A percentile compares a stretch with the other conserved stretches of the same genome.
These are phyloP conservation scores for Dasypus novemcinctus DNA, from an alignment of 2,113 vertebrate species.

Conservation along the genomic window DNA sequence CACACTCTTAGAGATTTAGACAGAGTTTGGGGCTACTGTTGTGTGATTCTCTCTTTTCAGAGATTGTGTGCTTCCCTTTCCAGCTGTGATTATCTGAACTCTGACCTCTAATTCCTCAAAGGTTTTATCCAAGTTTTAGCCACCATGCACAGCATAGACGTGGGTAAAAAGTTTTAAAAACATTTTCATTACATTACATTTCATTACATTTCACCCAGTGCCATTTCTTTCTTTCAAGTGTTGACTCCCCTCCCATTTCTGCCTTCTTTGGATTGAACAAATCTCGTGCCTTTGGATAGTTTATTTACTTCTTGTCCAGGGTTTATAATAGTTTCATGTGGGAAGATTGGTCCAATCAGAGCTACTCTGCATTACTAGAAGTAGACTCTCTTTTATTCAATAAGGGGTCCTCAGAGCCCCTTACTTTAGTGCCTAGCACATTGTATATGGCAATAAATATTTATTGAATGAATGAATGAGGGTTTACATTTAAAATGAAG, in stretches of 20 bases:
- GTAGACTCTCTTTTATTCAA: conserved; percentile 26
- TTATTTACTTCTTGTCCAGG: neutral
- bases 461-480: conserved; percentile 11
- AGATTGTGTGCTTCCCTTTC: neutral
- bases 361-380: neutral
- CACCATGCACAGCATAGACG: neutral
- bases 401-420: neutral
- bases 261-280: neutral
- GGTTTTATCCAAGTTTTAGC: conserved; percentile 7
- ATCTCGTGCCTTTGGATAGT: neutral
- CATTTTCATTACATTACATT: too few relatives aligned
- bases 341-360: neutral
- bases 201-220: neutral
- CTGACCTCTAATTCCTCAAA: neutral
- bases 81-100: neutral
- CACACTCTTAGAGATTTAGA: neutral
- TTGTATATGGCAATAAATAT: neutral
- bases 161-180: neutral
- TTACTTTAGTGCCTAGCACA: neutral
- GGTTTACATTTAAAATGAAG: conserved; percentile 24
- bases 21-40: neutral
- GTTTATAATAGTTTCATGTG: neutral
- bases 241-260: neutral
- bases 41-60: neutral
- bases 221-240: conserved; percentile 12